These are phyloP conservation scores for Rhizoglyphus robini DNA, from an alignment of 1,140 invertebrate genomes.

Conservation along the genomic window DNA sequence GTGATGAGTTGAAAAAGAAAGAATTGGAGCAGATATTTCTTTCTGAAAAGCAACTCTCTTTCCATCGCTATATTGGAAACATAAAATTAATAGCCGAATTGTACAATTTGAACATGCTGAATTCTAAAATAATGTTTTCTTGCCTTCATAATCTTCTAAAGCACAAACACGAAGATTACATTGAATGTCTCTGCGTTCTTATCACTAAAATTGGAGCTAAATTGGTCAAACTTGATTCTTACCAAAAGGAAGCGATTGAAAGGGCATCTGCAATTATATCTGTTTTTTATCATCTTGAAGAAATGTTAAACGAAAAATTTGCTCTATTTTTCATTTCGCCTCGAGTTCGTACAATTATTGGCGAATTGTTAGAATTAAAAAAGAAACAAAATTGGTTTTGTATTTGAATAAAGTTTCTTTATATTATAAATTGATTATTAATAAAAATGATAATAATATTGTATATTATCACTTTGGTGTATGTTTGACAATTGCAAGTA, in stretches of 20 bases:
- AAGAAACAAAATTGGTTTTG: no score
- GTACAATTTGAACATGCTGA: constrained; percentile 81
- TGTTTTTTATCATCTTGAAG: constrained; percentile 22
- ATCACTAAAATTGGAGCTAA: constrained; percentile 22
- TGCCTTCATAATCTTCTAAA: constrained; percentile 53
- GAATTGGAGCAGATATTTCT: constrained; percentile 44
- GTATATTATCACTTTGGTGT: no score
- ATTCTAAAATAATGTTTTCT: constrained; percentile 68
- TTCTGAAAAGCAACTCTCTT: constrained; percentile 57
- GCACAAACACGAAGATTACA: constrained; percentile 66
- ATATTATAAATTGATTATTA: no score
- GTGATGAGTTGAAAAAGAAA: constrained; percentile 47
- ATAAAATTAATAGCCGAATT: constrained; percentile 79
- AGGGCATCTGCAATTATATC: no score
- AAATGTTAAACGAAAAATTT: constrained; percentile 31
- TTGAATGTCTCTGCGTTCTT: constrained; percentile 52
- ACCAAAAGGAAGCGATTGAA: no score
- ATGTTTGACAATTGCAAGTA: no score
- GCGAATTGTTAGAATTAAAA: constrained; percentile 82
- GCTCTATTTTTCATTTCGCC: constrained; percentile 48
- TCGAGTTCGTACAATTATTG: constrained; percentile 78
- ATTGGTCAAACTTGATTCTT: not conserved
- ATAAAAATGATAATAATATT: no score
- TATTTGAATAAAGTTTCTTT: no score
- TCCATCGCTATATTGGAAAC: constrained; percentile 69